Base-by-base conservation (phyloP, 2,113 vertebrate species). In the Ginglymostoma cirratum region DNA sequence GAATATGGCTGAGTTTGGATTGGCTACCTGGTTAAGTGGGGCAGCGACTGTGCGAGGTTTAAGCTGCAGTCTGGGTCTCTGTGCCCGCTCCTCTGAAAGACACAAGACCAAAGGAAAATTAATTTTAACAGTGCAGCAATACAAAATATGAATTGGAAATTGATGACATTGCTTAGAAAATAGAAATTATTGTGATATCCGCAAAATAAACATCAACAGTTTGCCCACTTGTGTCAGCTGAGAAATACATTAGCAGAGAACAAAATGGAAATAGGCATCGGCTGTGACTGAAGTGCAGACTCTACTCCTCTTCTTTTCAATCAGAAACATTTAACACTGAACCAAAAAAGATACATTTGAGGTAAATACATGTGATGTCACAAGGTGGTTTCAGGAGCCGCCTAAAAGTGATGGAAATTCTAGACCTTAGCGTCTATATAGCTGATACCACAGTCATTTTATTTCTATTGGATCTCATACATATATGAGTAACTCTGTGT, bases 21-120 rank as follows among this genome's bases (percentile, higher is more conserved):
- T 99, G 98, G 99, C 99, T 97, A 99, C 99, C 98, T 99, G 99
- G 97, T 99, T 99, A 97, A 99, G 98, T 95, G 99, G 99, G 6
- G 98, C 99, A 0, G 97, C 98, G 80, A 99, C 99, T 96, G 99
- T 99, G 96, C 99, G 98, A 67, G 99, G 99, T 97, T 99, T 99
- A 97, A 99, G 98, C 98, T 99, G 99, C 96, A 99, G 98, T 96
- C 98, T 98, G 69, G 99, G 99, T 55, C 99, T 98, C 98, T 99
- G 98, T 95, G 99, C 99, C 96, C 99, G 97, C 97, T 99, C 99
- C 98, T 99, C 99, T 99, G 97, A 0, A 96, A 94, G 96, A 96
- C 95, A 12, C 96, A 96, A 96, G 96, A 96, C n/a, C 80, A 61
- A 2, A 2, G 0, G 0, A 78, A 48, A 45, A 94, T 4, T 21